Evolutionary conservation across 1,140 invertebrate species (phyloP).

Genomic region (Bradynema listronoti): DNA sequence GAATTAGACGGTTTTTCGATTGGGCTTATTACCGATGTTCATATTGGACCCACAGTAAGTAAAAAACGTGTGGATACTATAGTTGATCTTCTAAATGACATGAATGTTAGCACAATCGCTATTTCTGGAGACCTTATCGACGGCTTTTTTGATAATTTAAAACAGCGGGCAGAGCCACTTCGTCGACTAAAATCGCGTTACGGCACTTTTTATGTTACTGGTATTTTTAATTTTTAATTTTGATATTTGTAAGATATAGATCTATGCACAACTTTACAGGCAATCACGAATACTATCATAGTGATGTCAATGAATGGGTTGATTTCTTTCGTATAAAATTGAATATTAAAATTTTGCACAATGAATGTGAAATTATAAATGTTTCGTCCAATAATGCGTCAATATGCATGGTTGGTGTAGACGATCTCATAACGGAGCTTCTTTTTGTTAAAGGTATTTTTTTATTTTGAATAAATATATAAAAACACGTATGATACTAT

Average conservation of each 20-base stretch:
- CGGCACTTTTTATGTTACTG: constrained; percentile 31
- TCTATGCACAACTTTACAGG: not conserved
- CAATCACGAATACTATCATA: constrained; percentile 37
- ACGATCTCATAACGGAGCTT: constrained; percentile 29
- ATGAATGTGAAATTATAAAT: constrained; percentile 16
- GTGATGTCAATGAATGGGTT: constrained; percentile 35
- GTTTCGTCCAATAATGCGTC: not conserved
- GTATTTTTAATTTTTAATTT: constrained; percentile 27
- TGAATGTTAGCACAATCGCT: constrained; percentile 33
- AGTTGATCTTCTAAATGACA: constrained; percentile 26
- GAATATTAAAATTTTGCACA: constrained; percentile 28
- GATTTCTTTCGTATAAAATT: constrained; percentile 30
- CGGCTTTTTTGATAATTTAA: constrained; percentile 30
- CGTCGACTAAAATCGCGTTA: constrained; percentile 27
- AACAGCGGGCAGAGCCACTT: constrained; percentile 23
- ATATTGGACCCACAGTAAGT: constrained; percentile 42
- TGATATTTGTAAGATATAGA: constrained; percentile 20
- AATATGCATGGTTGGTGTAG: constrained; percentile 38
- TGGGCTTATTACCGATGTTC: constrained; percentile 41
- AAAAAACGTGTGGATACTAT: constrained; percentile 28
- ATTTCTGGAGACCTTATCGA: constrained; percentile 41
- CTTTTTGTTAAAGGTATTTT: constrained; percentile 20
- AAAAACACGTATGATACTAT: too few species aligned
- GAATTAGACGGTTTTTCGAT: constrained; percentile 40
- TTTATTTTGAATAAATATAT: constrained; percentile 3